phyloP scores from a whole-genome alignment of 2,113 vertebrate species.

The Phrynocephalus versicolor region DNA sequence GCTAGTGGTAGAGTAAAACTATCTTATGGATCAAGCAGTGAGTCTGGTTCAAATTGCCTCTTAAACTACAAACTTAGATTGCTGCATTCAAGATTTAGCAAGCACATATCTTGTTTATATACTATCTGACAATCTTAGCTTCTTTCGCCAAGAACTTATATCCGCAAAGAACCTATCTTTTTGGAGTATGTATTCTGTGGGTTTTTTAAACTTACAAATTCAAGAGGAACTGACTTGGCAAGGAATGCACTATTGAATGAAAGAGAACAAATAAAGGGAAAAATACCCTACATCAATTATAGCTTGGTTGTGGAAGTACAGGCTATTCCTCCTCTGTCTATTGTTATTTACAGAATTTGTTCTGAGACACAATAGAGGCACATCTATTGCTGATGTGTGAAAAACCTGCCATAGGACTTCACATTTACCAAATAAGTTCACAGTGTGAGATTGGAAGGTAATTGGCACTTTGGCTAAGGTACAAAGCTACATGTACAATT shows the following conservation, averaged over 20 bases:
- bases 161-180: background rate
- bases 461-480: slow-evolving; percentile 72
- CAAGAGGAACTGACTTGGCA: slow-evolving; percentile 16
- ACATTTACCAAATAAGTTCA: slow-evolving; percentile 70
- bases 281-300: background rate
- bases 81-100: background rate
- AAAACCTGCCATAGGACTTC: slow-evolving; percentile 70
- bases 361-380: slow-evolving; percentile 53
- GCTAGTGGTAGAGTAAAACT: background rate
- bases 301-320: slow-evolving; percentile 15
- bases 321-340: slow-evolving; percentile 16
- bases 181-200: background rate
- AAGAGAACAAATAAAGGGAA: background rate
- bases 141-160: no score
- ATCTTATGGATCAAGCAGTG: background rate
- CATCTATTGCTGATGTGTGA: slow-evolving; percentile 68
- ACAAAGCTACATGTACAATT: slow-evolving; percentile 73
- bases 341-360: slow-evolving; percentile 62
- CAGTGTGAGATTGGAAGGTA: slow-evolving; percentile 68
- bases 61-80: background rate
- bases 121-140: slow-evolving; percentile 25
- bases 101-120: background rate
- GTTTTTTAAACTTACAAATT: background rate
- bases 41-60: background rate
- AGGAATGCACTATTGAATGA: slow-evolving; percentile 4